A percentile compares a stretch with the other conserved stretches of the same genome.
Evolutionary conservation across 2,888 invertebrate species (phyloP).

Genomic region (Philonicus albiceps): DNA sequence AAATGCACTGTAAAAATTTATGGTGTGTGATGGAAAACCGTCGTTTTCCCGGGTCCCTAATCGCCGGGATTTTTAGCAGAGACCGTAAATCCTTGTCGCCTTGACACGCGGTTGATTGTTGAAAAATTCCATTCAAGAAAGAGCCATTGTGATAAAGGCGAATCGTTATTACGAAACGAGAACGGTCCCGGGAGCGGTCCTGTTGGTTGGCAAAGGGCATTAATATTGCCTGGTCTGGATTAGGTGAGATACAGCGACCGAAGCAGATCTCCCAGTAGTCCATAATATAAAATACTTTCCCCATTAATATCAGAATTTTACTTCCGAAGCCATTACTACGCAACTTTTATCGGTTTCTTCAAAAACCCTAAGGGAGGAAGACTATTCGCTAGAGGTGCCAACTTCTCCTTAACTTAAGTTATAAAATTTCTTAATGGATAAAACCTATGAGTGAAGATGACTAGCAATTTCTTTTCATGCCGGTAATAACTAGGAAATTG

Average conservation of each 20-base stretch:
- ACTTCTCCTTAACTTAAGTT: not conserved
- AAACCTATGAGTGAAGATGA: not conserved
- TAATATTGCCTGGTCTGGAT: not conserved
- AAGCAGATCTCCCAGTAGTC: not conserved
- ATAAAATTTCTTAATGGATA: not conserved
- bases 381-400: not conserved
- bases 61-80: not conserved
- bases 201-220: not conserved
- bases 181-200: not conserved
- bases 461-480: not conserved
- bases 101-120: conserved; percentile 5
- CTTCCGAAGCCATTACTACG: not conserved
- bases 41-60: not conserved
- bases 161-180: not conserved
- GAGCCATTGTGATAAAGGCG: not conserved
- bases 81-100: not conserved
- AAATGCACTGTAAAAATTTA: conserved; percentile 5
- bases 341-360: not conserved
- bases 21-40: not conserved
- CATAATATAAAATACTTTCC: not conserved
- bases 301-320: not conserved
- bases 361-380: not conserved
- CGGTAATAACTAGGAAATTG: not conserved
- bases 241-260: not conserved
- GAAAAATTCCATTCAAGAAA: not conserved